These are phyloP conservation scores for Meloidogyne hapla DNA, from an alignment of 1,140 invertebrate species.

Conservation along the genomic window DNA sequence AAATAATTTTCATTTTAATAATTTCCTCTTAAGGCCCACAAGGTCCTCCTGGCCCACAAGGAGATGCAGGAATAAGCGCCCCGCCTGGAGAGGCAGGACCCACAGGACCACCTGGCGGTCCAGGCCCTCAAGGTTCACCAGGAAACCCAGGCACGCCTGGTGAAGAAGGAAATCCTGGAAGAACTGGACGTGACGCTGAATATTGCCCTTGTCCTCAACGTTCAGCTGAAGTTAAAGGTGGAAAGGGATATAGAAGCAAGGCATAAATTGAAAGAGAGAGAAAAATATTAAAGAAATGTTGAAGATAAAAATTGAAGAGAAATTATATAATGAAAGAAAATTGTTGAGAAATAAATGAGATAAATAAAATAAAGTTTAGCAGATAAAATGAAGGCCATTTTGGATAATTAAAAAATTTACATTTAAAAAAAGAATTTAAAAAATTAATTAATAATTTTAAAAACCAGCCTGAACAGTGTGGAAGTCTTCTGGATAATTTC, in stretches of 20 bases:
- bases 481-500: slow-evolving; percentile 59
- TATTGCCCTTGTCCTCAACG: slow-evolving; percentile 40
- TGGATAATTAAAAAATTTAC: too few relatives aligned
- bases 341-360: too few relatives aligned
- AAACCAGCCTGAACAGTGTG: slow-evolving; percentile 37
- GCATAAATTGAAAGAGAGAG: background rate
- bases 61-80: background rate
- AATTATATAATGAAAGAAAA: background rate
- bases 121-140: slow-evolving; percentile 24
- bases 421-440: too few relatives aligned
- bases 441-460: background rate
- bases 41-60: slow-evolving; percentile 30
- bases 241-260: background rate
- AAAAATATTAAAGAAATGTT: slow-evolving; percentile 3
- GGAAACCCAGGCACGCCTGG: slow-evolving; percentile 23
- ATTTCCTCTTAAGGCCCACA: background rate
- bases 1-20: background rate
- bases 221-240: slow-evolving; percentile 16
- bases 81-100: slow-evolving; percentile 25
- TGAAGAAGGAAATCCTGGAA: slow-evolving; percentile 29
- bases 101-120: slow-evolving; percentile 17
- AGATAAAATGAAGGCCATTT: too few relatives aligned
- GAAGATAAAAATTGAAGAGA: background rate
- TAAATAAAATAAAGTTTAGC: too few relatives aligned
- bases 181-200: slow-evolving; percentile 37